Evolutionary conservation across 2,113 vertebrate genomes (phyloP).

Genomic region (Lucifuga dentata): DNA sequence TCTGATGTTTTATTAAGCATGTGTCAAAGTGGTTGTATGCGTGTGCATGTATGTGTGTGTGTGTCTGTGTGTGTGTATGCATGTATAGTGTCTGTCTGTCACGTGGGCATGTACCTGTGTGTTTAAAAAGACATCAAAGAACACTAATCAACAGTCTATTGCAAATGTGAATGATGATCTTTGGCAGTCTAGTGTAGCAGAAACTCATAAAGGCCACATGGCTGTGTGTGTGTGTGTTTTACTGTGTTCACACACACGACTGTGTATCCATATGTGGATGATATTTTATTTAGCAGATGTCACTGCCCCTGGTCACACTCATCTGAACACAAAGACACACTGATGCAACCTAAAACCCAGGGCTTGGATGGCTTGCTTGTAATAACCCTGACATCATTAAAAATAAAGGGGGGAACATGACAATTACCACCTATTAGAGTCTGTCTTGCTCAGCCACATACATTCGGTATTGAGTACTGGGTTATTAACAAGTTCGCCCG

Average conservation of each 20-base stretch:
- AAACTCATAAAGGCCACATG: conserved; percentile 11
- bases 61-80: neutral
- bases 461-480: neutral
- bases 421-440: conserved; percentile 81
- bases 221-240: conserved; percentile 1
- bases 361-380: conserved; percentile 72
- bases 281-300: conserved; percentile 76
- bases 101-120: conserved; percentile 19
- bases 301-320: conserved; percentile 71
- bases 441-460: conserved; percentile 42
- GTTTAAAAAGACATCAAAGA: conserved; percentile 46
- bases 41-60: conserved; percentile 16
- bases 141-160: conserved; percentile 57
- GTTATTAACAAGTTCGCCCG: too few relatives aligned
- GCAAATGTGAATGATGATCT: conserved; percentile 54
- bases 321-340: conserved; percentile 69
- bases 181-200: conserved; percentile 24
- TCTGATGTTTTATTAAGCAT: conserved; percentile 80
- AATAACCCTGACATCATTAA: conserved; percentile 81
- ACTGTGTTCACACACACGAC: conserved; percentile 2
- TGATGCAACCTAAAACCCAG: conserved; percentile 68
- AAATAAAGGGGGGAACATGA: conserved; percentile 75
- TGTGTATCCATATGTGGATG: conserved; percentile 54
- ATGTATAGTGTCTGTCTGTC: conserved; percentile 15
- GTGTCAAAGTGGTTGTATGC: conserved; percentile 68